Percentiles rank a stretch among this genome's conserved stretches.
phyloP scores from a whole-genome alignment of 1,140 invertebrate species.

The Meteorus sp. region DNA sequence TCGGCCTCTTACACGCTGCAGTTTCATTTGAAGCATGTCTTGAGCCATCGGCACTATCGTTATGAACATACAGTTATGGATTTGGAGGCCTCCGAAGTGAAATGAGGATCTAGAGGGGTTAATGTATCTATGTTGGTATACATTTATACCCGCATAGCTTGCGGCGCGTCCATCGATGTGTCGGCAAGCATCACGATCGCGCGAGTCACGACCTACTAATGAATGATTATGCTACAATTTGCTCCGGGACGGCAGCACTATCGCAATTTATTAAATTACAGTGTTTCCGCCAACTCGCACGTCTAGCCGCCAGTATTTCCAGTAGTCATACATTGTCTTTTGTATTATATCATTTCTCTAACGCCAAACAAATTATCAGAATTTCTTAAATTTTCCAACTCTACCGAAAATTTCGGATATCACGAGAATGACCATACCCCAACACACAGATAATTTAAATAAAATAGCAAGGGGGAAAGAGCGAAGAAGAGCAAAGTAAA shows the following conservation, averaged over 20 bases:
- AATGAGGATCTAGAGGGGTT: background rate
- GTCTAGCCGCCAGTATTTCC: background rate
- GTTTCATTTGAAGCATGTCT: no score
- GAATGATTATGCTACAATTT: constrained; percentile 59
- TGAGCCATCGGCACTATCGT: no score
- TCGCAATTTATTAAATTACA: constrained; percentile 60
- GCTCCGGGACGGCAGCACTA: constrained; percentile 51
- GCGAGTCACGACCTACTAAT: constrained; percentile 58
- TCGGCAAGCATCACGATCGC: constrained; percentile 23
- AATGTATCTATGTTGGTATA: background rate
- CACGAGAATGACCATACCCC: no score
- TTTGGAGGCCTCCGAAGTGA: no score
- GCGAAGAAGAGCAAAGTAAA: no score
- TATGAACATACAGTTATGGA: no score
- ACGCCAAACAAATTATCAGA: background rate
- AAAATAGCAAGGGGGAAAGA: no score
- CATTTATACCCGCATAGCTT: no score
- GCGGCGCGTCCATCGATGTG: constrained; percentile 10
- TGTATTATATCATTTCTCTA: background rate
- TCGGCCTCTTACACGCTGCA: no score
- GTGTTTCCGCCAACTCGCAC: constrained; percentile 45
- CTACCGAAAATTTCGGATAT: no score
- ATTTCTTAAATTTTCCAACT: no score
- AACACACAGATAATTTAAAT: no score
- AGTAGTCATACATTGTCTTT: constrained; percentile 10